These are phyloP conservation scores for Puntigrus tetrazona DNA, from an alignment of 2,113 vertebrate genomes.

Conservation along the genomic window DNA sequence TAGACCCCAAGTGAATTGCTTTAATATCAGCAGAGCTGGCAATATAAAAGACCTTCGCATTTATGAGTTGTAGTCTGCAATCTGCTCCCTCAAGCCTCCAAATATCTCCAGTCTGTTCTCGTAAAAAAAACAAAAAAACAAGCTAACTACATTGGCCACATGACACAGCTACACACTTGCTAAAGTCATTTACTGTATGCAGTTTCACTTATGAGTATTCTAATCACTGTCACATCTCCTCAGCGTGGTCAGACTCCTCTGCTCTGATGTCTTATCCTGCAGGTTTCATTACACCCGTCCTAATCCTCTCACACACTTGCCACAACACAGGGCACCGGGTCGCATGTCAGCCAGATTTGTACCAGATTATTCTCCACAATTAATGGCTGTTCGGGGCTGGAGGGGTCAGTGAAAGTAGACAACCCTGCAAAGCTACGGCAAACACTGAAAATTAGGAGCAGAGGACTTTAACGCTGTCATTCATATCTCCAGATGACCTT, in stretches of 20 bases:
- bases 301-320: conserved; percentile 91
- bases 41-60: conserved; percentile 8
- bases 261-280: conserved; percentile 27
- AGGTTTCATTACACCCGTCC: conserved; percentile 89
- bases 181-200: neutral
- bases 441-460: conserved; percentile 99
- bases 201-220: neutral
- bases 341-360: conserved; percentile 99
- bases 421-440: conserved; percentile 98
- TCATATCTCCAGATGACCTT: conserved; percentile 99
- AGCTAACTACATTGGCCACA: too few species aligned
- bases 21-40: conserved; percentile 38
- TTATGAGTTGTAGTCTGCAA: conserved; percentile 1
- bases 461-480: conserved; percentile 99
- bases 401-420: conserved; percentile 84
- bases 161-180: neutral
- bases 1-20: conserved; percentile 27
- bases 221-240: neutral
- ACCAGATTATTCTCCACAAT: conserved; percentile 99
- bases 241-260: neutral
- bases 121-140: neutral
- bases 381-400: conserved; percentile 99
- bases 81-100: conserved; percentile 7
- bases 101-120: conserved; percentile 24
- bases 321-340: conserved; percentile 98